These are phyloP conservation scores for Muscicapa comitata DNA, from an alignment of 2,797 vertebrate species.

Conservation along the genomic window DNA sequence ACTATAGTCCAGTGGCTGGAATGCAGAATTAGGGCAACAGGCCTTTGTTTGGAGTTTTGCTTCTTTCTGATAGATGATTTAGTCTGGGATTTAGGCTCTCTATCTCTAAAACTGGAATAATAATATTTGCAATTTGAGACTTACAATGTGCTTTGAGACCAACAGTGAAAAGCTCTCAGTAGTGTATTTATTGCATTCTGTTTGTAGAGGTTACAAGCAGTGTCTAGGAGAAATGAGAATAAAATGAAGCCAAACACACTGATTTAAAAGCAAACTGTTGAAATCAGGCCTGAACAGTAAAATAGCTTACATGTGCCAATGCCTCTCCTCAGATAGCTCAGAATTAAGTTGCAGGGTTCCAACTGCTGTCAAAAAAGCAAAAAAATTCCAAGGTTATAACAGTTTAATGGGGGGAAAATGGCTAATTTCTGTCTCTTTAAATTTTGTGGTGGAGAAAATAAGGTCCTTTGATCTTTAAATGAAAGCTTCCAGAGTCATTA, in stretches of 20 bases:
- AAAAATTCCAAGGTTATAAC: slow-evolving; percentile 42
- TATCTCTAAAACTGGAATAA: slow-evolving; percentile 15
- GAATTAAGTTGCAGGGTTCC: slow-evolving; percentile 14
- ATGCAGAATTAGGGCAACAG: background rate
- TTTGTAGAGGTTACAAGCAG: slow-evolving; percentile 6
- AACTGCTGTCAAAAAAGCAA: background rate
- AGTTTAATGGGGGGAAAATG: slow-evolving; percentile 45
- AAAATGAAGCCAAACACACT: background rate
- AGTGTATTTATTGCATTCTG: background rate
- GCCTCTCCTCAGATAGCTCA: background rate
- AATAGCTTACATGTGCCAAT: background rate
- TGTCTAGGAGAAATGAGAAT: slow-evolving; percentile 2
- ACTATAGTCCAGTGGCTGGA: background rate
- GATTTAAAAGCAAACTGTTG: slow-evolving; percentile 12
- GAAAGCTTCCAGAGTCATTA: slow-evolving; percentile 67
- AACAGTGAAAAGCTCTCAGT: slow-evolving; percentile 1
- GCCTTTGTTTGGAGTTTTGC: background rate
- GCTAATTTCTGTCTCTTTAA: slow-evolving; percentile 63
- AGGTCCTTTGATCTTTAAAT: slow-evolving; percentile 67
- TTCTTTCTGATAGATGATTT: background rate
- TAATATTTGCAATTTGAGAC: slow-evolving; percentile 26
- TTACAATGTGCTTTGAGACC: slow-evolving; percentile 1
- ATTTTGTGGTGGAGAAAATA: slow-evolving; percentile 66
- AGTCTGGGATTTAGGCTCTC: slow-evolving; percentile 1
- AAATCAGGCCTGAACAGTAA: background rate